Conservation (phyloP, 2,888 invertebrate genomes). For the Hypomecis punctinalis region DNA sequence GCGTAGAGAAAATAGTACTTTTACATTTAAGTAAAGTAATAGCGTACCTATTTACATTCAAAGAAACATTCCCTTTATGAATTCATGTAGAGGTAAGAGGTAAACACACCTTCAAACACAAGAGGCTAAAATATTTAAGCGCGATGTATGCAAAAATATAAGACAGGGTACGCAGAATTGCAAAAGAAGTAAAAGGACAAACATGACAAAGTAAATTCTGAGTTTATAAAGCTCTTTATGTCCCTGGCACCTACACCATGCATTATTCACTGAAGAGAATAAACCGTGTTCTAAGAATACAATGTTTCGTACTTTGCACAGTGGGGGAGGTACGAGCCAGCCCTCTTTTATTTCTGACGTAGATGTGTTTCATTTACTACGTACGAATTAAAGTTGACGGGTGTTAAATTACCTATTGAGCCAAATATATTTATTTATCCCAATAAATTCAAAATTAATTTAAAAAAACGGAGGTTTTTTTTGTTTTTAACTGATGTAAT, state of each 20-base stretch:
- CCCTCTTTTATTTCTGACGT: conserved; percentile 62
- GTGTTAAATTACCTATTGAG: too few relatives aligned
- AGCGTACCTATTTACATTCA: conserved; percentile 9
- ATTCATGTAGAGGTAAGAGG: conserved; percentile 31
- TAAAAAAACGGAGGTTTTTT: too few relatives aligned
- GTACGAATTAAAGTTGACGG: background rate
- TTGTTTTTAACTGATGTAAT: too few relatives aligned
- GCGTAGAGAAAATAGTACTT: too few relatives aligned
- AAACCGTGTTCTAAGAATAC: conserved; percentile 57
- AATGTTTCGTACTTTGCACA: conserved; percentile 50
- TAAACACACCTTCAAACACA: conserved; percentile 35
- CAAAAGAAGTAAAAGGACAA: conserved; percentile 44
- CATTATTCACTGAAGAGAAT: conserved; percentile 60
- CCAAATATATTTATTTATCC: too few relatives aligned
- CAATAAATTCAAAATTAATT: too few relatives aligned
- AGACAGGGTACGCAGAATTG: conserved; percentile 37
- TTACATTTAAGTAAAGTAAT: too few relatives aligned
- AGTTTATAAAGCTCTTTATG: conserved; percentile 59
- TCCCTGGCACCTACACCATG: conserved; percentile 52
- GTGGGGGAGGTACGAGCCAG: conserved; percentile 42
- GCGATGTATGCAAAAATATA: conserved; percentile 37
- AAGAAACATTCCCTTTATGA: conserved; percentile 17
- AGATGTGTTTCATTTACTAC: conserved; percentile 56
- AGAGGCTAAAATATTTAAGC: conserved; percentile 37
- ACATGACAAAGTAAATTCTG: conserved; percentile 52